Percentiles rank a stretch among this genome's conserved stretches.
These are phyloP conservation scores for Panorpa germanica DNA, from an alignment of 2,888 invertebrate genomes.

Conservation along the genomic window DNA sequence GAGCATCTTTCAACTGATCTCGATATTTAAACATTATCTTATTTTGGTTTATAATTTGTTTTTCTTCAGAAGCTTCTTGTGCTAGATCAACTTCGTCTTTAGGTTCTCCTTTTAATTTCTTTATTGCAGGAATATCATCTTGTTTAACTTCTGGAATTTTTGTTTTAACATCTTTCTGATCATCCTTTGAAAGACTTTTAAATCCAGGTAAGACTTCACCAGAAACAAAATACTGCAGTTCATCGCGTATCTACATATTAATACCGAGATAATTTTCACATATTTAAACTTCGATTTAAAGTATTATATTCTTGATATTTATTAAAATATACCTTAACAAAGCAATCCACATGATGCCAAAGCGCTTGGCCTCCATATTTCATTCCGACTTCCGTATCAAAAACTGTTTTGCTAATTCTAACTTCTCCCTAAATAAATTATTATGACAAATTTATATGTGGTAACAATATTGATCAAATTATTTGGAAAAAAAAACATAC, in stretches of 20 bases:
- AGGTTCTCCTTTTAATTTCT: conserved; percentile 49
- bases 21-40: conserved; percentile 38
- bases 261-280: no score
- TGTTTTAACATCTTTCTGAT: conserved; percentile 39
- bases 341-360: conserved; percentile 89
- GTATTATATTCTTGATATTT: not conserved
- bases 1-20: conserved; percentile 35
- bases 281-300: not conserved
- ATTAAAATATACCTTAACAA: conserved; percentile 42
- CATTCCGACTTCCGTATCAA: conserved; percentile 57
- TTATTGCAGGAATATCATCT: conserved; percentile 37
- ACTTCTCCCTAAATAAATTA: conserved; percentile 36
- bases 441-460: conserved; percentile 1
- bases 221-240: conserved; percentile 50
- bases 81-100: conserved; percentile 30
- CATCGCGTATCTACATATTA: conserved; percentile 31
- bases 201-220: conserved; percentile 66
- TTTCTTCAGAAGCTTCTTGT: conserved; percentile 31
- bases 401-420: conserved; percentile 69
- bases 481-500: conserved; percentile 21
- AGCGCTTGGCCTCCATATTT: conserved; percentile 67
- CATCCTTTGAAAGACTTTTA: conserved; percentile 45
- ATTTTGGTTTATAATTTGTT: conserved; percentile 50
- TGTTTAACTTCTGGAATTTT: conserved; percentile 42
- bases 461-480: conserved; percentile 1